phyloP scores from a whole-genome alignment of 2,113 vertebrate genomes.

The Pygoscelis antarcticus region DNA sequence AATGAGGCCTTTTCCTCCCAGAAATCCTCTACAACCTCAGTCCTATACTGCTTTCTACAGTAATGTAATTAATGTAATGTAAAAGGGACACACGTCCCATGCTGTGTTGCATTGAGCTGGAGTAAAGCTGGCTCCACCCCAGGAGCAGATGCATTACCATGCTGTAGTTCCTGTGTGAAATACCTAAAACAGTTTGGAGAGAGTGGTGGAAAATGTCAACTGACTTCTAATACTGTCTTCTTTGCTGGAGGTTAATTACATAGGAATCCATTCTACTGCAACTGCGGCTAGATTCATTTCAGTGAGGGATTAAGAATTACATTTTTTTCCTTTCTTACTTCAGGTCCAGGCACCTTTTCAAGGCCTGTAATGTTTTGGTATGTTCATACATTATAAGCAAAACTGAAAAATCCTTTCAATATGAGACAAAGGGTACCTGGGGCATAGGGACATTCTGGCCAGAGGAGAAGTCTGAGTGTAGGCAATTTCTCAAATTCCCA shows the following conservation, averaged over 20 bases:
- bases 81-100: neutral
- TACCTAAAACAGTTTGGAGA: neutral
- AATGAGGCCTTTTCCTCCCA: neutral
- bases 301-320: neutral
- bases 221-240: neutral
- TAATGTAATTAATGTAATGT: accelerated
- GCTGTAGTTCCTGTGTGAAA: neutral
- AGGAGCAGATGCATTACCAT: neutral
- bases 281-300: neutral
- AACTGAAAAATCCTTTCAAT: neutral
- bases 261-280: neutral
- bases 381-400: neutral
- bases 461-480: neutral
- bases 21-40: neutral
- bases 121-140: neutral
- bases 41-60: neutral
- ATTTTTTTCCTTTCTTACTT: neutral
- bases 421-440: neutral
- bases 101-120: neutral
- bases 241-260: neutral
- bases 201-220: neutral
- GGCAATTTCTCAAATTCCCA: neutral
- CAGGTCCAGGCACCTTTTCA: neutral
- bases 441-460: neutral
- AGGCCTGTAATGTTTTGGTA: neutral